Base-by-base conservation (phyloP, 2,113 vertebrate species). In the Andinoacara biseriatus region DNA sequence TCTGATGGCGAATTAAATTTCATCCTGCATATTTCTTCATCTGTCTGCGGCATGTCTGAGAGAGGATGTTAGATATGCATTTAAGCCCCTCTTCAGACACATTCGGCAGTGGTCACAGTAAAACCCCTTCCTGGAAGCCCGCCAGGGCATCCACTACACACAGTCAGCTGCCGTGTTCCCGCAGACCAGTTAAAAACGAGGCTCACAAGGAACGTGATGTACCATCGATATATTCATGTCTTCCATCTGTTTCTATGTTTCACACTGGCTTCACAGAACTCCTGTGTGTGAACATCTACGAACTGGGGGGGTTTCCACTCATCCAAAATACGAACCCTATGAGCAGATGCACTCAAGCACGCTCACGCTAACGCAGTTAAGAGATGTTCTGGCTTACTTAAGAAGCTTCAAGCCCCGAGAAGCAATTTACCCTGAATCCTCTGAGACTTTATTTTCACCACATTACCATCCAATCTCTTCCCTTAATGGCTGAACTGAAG, bases 171-270 rank as follows among this genome's bases (percentile, higher is more conserved):
- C 82, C 60, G 62, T 86, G 74, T 82, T 85, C 38, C 60, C n/a
- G 52, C 69, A 46, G 82, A 80, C 72, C 40, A 20, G 54, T 86
- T 69, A 61, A 60, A 87, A 75, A 78, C 46, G 62, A 69, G 76
- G 63, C 59, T 29, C 5, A 10, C 29, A 43, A 38, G 31, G 82
- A 85, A 83, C 49, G 40, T 49, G 54, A 88, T 86, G 90, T 88
- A 60, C 86, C 74, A 78, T 84, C 59, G 13, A 5, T 29, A 11
- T 84, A 86, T 86, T 84, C 75, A 74, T 17, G 60, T 40, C 10
- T 8, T 58, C 22, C 91, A 93, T 93, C 94, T 91, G 92, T 80
- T 93, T 85, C 88, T 80, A 29, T 5, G 58, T 74, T 90, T 91
- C 93, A 92, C 87, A 82, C 75, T 57, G 76, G 81, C 72, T 89